Base-by-base conservation (phyloP, 2,888 invertebrate genomes). In the Tetranychus piercei region DNA sequence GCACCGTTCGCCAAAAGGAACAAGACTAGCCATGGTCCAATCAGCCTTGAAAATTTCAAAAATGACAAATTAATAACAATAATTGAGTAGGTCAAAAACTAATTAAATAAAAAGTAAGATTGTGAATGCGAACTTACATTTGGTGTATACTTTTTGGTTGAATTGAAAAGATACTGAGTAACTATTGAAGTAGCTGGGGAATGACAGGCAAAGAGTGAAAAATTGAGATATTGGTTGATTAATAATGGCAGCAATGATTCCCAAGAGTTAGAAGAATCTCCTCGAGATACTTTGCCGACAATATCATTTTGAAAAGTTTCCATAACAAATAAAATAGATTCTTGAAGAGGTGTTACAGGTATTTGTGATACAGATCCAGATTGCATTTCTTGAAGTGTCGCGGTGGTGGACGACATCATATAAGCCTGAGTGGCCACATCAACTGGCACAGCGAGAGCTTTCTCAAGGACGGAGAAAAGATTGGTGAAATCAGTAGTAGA, bases 1-100 rank as follows among this genome's bases (percentile, higher is more conserved):
- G 4, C 90, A 86, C 81, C 89, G 88, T 81, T 92, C 92, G 64
- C 90, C 90, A 82, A 92, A 92, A 70, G 91, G 90, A 80, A 92
- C 89, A 81, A 89, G 90, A 83, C 90, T 90, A 87, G 89, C 88
- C 76, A 88, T 73, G 34, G 65, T 23, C 45, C 45, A 55, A 73
- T 73, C 73, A 22, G 64, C 20, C 73, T 73, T 6, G 1, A 72
- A 64, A 45, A 9, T 15, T 22, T 71, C 6, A 44, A 44, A 15
- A 43, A 18, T 7, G 1, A 44, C 4, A 9, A 71, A 9, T 44
- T 18, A 71, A 44, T 71, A 43, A 43, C 23, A 67, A 20, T 23
- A 18, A n/a, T 18, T 67, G 1, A 2, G 5, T 67, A n/a, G 9
- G 6, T 23, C 8, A 9, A 67, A 18, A 18, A 67, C 6, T 18